Percentiles rank a stretch among this genome's conserved stretches.
Evolutionary conservation across 30 jellyfish, hydroid and myxozoan species (phyloP).

Genomic region (Chrysaora quinquecirrha): DNA sequence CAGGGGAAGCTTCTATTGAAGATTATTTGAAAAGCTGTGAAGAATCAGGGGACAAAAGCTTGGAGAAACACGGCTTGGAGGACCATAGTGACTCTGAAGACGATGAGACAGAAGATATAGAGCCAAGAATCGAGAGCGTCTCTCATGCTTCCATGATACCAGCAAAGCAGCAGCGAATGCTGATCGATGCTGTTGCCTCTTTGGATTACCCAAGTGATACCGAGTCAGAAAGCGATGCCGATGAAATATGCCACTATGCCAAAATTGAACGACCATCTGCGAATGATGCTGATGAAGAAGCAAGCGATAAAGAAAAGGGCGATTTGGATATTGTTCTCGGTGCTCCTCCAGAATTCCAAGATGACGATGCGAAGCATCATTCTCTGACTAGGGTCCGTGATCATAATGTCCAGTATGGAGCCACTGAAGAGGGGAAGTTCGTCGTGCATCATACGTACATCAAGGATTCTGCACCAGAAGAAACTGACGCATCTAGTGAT

Average conservation of each 20-base stretch:
- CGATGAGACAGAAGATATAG: constrained; percentile 13
- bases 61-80: not conserved
- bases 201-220: constrained; percentile 67
- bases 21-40: not conserved
- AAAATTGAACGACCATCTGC: constrained; percentile 55
- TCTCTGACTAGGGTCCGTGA: constrained; percentile 31
- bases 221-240: constrained; percentile 37
- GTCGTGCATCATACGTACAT: constrained; percentile 40
- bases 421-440: constrained; percentile 53
- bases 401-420: constrained; percentile 56
- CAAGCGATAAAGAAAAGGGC: constrained; percentile 6
- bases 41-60: not conserved
- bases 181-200: constrained; percentile 55
- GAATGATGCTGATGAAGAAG: not conserved
- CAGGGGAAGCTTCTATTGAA: not conserved
- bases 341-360: constrained; percentile 56
- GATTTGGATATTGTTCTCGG: constrained; percentile 24
- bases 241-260: constrained; percentile 59
- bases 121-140: not conserved
- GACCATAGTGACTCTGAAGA: not conserved
- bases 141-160: constrained; percentile 41
- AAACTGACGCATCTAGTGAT: not conserved
- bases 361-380: constrained; percentile 33
- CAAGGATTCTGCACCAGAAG: not conserved
- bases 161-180: constrained; percentile 67